Conservation (phyloP, 2,888 invertebrate genomes). For the Mactromeris polynyma region DNA sequence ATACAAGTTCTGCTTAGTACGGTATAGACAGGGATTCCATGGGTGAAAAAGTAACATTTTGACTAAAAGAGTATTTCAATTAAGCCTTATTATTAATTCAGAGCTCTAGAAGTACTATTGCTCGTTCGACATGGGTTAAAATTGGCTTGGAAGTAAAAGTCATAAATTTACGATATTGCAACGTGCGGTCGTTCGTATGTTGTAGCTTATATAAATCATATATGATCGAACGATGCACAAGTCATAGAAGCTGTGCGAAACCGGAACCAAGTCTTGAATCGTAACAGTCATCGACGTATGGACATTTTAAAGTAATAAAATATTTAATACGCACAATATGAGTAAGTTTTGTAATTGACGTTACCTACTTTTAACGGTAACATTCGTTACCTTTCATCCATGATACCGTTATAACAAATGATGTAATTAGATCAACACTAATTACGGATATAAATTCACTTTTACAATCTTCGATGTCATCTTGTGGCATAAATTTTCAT, state of each 20-base stretch:
- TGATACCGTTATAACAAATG: slow-evolving; percentile 1
- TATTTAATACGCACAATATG: not conserved
- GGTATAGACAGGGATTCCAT: too few species aligned
- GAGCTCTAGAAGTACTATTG: not conserved
- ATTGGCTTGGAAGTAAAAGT: not conserved
- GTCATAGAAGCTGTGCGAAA: not conserved
- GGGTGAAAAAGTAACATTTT: too few species aligned
- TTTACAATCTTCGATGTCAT: slow-evolving; percentile 18
- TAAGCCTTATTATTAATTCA: too few species aligned
- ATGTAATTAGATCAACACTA: slow-evolving; percentile 23
- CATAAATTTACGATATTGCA: not conserved
- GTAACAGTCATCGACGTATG: not conserved
- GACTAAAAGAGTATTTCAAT: too few species aligned
- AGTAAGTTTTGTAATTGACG: not conserved
- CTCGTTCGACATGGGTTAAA: not conserved
- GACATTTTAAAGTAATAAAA: not conserved
- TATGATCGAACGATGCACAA: not conserved
- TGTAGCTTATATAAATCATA: not conserved
- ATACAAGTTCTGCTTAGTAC: too few species aligned
- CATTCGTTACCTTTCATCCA: not conserved
- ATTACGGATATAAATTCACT: slow-evolving; percentile 34
- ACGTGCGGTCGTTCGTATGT: not conserved
- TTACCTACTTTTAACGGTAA: not conserved
- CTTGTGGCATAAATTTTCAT: slow-evolving; percentile 3
- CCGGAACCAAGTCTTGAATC: not conserved